Conservation (phyloP, 2,888 invertebrate genomes). For the Heliconius erato region DNA sequence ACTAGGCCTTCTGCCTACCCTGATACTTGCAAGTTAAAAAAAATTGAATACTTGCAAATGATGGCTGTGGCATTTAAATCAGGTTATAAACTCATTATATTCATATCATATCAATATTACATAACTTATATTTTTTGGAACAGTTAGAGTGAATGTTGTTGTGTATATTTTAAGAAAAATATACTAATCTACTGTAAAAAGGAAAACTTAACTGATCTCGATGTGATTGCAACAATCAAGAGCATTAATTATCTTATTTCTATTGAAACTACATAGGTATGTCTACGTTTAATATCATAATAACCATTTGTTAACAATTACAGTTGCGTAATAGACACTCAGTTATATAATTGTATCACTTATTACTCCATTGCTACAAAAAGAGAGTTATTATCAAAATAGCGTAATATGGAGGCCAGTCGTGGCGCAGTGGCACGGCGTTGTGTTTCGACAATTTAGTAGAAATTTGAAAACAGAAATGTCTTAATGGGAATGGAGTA, state of each 20-base stretch:
- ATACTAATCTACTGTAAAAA: neutral
- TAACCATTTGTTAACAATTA: constrained; percentile 9
- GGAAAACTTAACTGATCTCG: neutral
- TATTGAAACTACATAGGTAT: constrained; percentile 34
- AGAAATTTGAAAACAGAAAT: too few species aligned
- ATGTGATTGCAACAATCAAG: constrained; percentile 18
- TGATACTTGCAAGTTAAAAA: too few species aligned
- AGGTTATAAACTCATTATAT: neutral
- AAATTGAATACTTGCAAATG: constrained; percentile 17
- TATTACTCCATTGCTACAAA: constrained; percentile 4
- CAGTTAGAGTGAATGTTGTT: neutral
- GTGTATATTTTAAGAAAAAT: neutral
- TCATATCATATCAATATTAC: neutral
- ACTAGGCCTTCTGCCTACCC: too few species aligned
- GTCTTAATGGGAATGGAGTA: too few species aligned
- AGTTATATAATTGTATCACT: constrained; percentile 22
- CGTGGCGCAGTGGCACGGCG: too few species aligned
- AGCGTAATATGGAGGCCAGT: neutral
- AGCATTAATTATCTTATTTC: constrained; percentile 31
- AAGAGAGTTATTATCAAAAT: neutral
- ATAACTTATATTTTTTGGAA: neutral
- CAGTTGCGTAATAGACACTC: constrained; percentile 22
- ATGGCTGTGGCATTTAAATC: neutral
- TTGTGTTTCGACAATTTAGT: too few species aligned
- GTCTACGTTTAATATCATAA: constrained; percentile 27